Evolutionary conservation across 1,140 invertebrate genomes (phyloP), one percentile per base, ranked within the genome.

Genomic region (Nymphalis io): DNA sequence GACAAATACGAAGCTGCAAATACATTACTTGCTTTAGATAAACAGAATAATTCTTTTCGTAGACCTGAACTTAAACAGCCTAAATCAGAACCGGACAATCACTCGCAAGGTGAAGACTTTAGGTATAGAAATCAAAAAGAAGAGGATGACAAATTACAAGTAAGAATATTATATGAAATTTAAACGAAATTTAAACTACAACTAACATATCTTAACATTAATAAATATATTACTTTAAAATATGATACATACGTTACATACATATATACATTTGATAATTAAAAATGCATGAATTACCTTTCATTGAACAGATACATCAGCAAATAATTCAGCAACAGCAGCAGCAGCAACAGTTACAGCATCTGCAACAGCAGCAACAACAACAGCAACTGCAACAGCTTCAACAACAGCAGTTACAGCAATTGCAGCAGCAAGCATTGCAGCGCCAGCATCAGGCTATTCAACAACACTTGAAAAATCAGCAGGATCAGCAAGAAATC

Each of bases 1-100:
- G 94, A 94, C 82, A 94, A 94, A 84, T 95, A 94, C 87, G 94
- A 94, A 85, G 93, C 93, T 68, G 93, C 93, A 16, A 93, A 93
- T 73, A 93, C 93, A 38, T 73, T 93, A 67, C 73, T 93, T 66
- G 93, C 93, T 72, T 81, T 93, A 72, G 93, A 93, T 71, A 91
- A 93, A 71, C 88, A 90, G 60, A 91, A 89, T 59, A 87, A 74
- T 59, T 77, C 75, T n/a, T 87, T 85, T 59, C 73, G 87, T 5
- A 79, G 88, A 71, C 81, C 86, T 18, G 87, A 91, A 3, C 60
- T 89, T 33, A 90, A 90, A 73, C 80, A 86, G 61, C 80, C 85
- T 2, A 91, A 91, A 46, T 57, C 79, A 67, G 89, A 90, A 69
- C 81, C 85, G 39, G 85, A 91, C 4, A 85, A 70, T 61, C 80